Evolutionary conservation across 2,888 invertebrate species (phyloP), one percentile per base, ranked within the genome.

Genomic region (Hylaea fasciaria): DNA sequence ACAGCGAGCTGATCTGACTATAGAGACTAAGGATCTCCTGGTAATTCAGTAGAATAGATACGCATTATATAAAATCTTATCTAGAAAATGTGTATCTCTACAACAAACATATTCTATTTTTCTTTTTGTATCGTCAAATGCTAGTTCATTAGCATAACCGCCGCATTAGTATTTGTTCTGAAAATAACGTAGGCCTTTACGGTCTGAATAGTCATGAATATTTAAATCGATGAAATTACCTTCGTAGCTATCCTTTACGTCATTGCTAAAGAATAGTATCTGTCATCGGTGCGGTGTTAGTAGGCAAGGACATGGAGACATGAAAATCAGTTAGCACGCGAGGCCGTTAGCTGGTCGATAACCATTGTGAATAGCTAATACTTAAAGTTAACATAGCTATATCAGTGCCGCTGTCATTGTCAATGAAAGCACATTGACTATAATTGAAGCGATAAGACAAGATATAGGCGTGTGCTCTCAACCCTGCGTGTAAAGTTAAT

Each of bases 141-240:
- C 29, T 11, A n/a, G 22, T 0, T n/a, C 41, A 52, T 52, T 37
- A 52, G 22, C 16, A 51, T 41, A 40, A 50, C 44, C 44, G 14
- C 29, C 11, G 14, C n/a, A 40, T 46, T 28, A 22, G 57, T 40
- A 53, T 51, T 50, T 45, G 53, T 50, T 50, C 43, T 56, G 28
- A 48, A 51, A 57, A 48, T 57, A 53, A 28, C 16, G 65, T 67
- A 64, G 57, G 65, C 67, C 71, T 60, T 59, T 72, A 57, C 51
- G 16, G 12, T 47, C 9, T 2, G 43, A 41, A 57, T 17, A 47
- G 47, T 35, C 32, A 37, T 57, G 14, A 46, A 47, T 32, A 32
- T 32, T 32, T 32, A 4, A 9, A 7, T 32, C 32, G 32, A 10
- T 47, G 39, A 54, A 47, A 47, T 13, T 32, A 17, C 0, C 14